Percentiles rank a stretch among this genome's conserved stretches.
Evolutionary conservation across 2,113 vertebrate species (phyloP).

Genomic region (Hiodon tergisus): DNA sequence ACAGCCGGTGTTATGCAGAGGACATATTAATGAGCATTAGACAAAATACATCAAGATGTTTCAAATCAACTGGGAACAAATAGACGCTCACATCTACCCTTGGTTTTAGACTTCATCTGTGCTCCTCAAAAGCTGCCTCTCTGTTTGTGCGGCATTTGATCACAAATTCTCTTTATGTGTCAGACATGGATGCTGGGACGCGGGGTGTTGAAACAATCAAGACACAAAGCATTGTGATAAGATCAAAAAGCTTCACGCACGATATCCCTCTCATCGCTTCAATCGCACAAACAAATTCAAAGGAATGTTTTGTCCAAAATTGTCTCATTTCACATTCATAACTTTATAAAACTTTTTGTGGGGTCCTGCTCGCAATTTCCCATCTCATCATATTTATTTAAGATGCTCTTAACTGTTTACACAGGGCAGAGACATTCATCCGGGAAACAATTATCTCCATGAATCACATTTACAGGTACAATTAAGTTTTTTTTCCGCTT

Average conservation of each 20-base stretch:
- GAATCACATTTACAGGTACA: no score
- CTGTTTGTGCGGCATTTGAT: background rate
- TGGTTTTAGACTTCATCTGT: background rate
- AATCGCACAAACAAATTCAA: background rate
- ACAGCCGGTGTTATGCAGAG: background rate
- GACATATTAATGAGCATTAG: background rate
- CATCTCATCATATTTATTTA: background rate
- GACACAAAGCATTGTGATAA: no score
- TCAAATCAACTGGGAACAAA: background rate
- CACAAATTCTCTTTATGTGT: background rate
- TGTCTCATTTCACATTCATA: background rate
- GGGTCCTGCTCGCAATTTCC: no score
- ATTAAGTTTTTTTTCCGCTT: no score
- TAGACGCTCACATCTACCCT: background rate
- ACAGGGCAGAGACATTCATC: no score
- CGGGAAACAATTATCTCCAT: no score
- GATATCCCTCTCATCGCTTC: background rate
- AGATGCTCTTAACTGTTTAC: background rate
- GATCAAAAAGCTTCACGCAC: no score
- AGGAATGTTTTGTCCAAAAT: background rate
- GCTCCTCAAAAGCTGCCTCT: background rate
- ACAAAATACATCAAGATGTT: conserved; percentile 1
- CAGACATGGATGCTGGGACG: background rate
- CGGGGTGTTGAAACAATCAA: background rate
- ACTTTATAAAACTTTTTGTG: background rate